These are phyloP conservation scores for Anguilla megastoma DNA, from an alignment of 2,797 vertebrate species.

Conservation along the genomic window DNA sequence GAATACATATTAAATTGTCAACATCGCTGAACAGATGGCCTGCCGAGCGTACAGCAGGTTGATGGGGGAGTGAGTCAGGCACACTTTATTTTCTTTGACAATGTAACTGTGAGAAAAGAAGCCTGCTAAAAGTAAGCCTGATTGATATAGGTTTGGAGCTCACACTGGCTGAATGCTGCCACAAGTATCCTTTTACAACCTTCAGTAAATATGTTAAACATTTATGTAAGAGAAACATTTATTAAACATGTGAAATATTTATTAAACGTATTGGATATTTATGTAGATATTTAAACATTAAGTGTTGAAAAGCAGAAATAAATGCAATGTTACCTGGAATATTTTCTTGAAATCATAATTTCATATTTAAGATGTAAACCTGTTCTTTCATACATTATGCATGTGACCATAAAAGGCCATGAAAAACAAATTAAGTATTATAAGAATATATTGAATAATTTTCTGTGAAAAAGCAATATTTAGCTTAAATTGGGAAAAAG, in stretches of 20 bases:
- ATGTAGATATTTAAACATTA: background rate
- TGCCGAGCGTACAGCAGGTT: background rate
- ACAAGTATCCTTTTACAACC: background rate
- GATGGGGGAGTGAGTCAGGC: conserved; percentile 21
- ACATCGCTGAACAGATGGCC: conserved; percentile 28
- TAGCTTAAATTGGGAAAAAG: background rate
- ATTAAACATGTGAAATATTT: background rate
- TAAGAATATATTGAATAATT: background rate
- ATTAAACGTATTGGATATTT: background rate
- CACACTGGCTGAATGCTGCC: background rate
- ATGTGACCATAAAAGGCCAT: background rate
- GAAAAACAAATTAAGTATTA: background rate
- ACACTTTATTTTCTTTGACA: background rate
- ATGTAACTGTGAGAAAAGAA: conserved; percentile 22
- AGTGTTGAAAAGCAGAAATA: background rate
- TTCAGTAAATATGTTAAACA: background rate
- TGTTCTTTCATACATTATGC: background rate
- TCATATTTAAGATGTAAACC: background rate
- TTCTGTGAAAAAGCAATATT: background rate
- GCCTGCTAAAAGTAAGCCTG: background rate
- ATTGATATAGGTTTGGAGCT: conserved; percentile 9
- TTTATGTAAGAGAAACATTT: background rate
- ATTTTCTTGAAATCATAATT: background rate
- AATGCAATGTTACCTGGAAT: background rate
- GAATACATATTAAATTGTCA: conserved; percentile 28